Evolutionary conservation across 2,113 vertebrate genomes (phyloP).

Genomic region (Panthera leo): DNA sequence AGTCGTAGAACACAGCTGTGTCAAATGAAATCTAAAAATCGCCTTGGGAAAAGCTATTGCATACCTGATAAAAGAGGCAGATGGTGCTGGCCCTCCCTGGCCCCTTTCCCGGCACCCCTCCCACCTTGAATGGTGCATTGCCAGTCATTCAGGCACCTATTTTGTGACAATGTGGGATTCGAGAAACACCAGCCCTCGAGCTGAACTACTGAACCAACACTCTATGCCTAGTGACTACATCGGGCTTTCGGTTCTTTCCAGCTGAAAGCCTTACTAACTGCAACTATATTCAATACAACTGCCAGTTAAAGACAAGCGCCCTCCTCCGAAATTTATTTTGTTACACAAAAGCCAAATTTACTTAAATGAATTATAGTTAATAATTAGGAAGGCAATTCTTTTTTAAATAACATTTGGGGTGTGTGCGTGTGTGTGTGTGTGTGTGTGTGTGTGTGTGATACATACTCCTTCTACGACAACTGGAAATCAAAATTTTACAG

Average conservation of each 20-base stretch:
- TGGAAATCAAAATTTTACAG: slow-evolving; percentile 51
- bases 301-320: slow-evolving; percentile 16
- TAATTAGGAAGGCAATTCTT: slow-evolving; percentile 12
- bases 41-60: slow-evolving; percentile 49
- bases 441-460: no score
- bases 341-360: slow-evolving; percentile 34
- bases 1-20: slow-evolving; percentile 29
- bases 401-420: background rate
- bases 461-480: background rate
- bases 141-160: slow-evolving; percentile 39
- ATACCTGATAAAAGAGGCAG: slow-evolving; percentile 62
- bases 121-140: background rate
- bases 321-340: background rate
- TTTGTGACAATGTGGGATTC: slow-evolving; percentile 29
- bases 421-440: no score
- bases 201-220: background rate
- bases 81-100: slow-evolving; percentile 33
- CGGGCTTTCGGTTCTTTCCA: slow-evolving; percentile 45
- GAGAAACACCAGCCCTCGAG: background rate
- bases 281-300: background rate
- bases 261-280: slow-evolving; percentile 1
- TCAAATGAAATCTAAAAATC: slow-evolving; percentile 68
- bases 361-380: slow-evolving; percentile 42
- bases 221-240: background rate
- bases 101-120: background rate